Conservation (phyloP, 2,888 invertebrate species). For the Microctonus brassicae region DNA sequence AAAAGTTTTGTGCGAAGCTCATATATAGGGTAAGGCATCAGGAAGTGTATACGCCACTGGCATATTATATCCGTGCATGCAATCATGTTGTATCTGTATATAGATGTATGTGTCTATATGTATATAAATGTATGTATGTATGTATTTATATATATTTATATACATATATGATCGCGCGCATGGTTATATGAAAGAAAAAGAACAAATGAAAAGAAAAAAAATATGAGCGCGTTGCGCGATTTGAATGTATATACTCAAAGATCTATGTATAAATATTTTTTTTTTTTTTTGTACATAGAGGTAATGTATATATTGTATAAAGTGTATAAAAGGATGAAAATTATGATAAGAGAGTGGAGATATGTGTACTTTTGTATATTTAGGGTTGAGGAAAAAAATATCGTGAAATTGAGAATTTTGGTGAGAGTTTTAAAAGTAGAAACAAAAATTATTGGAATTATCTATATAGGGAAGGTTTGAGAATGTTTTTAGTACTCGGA, state of each 20-base stretch:
- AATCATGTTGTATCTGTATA: neutral
- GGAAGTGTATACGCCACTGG: conserved; percentile 28
- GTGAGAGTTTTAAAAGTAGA: too few relatives aligned
- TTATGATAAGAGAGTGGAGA: conserved; percentile 61
- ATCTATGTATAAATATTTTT: neutral
- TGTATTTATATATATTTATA: too few relatives aligned
- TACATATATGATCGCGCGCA: conserved; percentile 11
- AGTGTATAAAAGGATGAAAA: conserved; percentile 62
- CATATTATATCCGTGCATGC: conserved; percentile 31
- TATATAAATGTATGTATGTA: too few relatives aligned
- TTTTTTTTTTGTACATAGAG: conserved; percentile 23
- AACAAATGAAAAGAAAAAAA: neutral
- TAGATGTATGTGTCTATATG: neutral
- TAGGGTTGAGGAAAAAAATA: neutral
- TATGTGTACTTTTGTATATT: conserved; percentile 44
- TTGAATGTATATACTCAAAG: conserved; percentile 5
- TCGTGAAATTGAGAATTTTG: too few relatives aligned
- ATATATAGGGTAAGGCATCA: neutral
- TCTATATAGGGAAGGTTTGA: too few relatives aligned
- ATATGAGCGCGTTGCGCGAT: conserved; percentile 8
- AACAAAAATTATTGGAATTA: too few relatives aligned
- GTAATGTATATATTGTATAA: conserved; percentile 49
- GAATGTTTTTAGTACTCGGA: too few relatives aligned
- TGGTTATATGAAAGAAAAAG: conserved; percentile 1
- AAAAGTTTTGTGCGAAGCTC: neutral